Percentiles rank a stretch among this genome's conserved stretches.
Evolutionary conservation across 1,140 invertebrate genomes (phyloP).

Genomic region (Drosophila yakuba): DNA sequence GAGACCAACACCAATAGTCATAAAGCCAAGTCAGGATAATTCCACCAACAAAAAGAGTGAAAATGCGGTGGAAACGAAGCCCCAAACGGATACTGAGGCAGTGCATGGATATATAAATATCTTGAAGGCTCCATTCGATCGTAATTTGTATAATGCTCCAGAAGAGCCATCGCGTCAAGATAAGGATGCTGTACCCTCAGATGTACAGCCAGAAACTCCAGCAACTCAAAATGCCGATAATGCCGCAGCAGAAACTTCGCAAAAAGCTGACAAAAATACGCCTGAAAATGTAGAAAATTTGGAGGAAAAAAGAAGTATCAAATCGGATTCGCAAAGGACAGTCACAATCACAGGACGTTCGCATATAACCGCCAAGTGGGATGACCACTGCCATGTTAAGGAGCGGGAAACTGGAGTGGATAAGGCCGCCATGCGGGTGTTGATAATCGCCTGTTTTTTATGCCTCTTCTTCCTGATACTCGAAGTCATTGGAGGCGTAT

Average conservation of each 20-base stretch:
- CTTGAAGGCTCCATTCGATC: conserved; percentile 28
- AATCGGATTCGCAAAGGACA: conserved; percentile 43
- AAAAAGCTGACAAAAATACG: not conserved
- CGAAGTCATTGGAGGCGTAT: conserved; percentile 89
- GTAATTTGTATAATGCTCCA: not conserved
- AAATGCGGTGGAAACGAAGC: not conserved
- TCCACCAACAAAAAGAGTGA: not conserved
- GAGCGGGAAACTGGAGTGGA: conserved; percentile 85
- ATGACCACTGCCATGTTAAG: conserved; percentile 90
- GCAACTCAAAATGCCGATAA: not conserved
- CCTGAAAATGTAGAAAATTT: not conserved
- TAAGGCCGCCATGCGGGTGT: conserved; percentile 85
- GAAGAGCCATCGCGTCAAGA: too few relatives aligned
- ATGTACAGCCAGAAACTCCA: not conserved
- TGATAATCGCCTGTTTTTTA: conserved; percentile 86
- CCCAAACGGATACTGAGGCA: not conserved
- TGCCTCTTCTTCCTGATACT: conserved; percentile 88
- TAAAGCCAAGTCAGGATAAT: not conserved
- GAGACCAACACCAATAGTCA: not conserved
- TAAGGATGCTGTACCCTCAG: not conserved
- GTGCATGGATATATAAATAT: conserved; percentile 39
- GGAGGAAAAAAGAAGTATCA: not conserved
- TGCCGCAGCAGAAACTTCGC: too few relatives aligned
- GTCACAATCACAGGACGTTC: conserved; percentile 54
- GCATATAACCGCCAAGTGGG: conserved; percentile 42